Evolutionary conservation across 1,140 invertebrate species (phyloP).

Genomic region (Drosophila azteca): DNA sequence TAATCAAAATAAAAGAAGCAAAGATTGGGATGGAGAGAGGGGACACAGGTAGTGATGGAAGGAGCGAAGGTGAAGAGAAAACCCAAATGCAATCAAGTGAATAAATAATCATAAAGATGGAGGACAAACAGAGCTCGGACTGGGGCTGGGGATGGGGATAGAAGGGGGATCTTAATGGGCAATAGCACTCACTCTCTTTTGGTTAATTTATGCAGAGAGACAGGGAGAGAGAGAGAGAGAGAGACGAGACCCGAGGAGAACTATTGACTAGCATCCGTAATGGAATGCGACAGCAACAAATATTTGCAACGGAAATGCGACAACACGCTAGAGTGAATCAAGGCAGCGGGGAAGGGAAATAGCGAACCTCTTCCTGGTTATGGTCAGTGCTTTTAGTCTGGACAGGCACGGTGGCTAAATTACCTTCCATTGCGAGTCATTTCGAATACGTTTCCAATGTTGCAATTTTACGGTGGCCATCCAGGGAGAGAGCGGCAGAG

Average conservation of each 20-base stretch:
- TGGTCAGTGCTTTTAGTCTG: conserved; percentile 42
- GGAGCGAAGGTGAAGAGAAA: conserved; percentile 28
- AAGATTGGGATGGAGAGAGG: background rate
- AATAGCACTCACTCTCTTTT: conserved; percentile 29
- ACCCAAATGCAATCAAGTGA: conserved; percentile 41
- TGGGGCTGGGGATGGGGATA: conserved; percentile 2
- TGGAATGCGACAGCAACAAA: conserved; percentile 6
- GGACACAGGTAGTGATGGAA: conserved; percentile 7
- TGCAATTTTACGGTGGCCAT: conserved; percentile 25
- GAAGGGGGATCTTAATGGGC: conserved; percentile 35
- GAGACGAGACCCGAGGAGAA: conserved; percentile 7
- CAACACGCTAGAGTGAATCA: conserved; percentile 66
- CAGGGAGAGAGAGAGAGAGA: conserved; percentile 21
- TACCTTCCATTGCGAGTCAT: conserved; percentile 53
- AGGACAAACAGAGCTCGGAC: conserved; percentile 25
- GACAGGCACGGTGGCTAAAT: conserved; percentile 50
- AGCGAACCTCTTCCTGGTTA: conserved; percentile 48
- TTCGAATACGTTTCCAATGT: conserved; percentile 29
- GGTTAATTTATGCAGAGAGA: conserved; percentile 69
- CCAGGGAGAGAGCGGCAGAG: background rate
- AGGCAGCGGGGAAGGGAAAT: conserved; percentile 17
- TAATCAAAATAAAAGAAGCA: conserved; percentile 65
- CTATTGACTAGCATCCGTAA: conserved; percentile 60
- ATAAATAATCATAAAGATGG: conserved; percentile 54
- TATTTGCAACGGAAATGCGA: conserved; percentile 49